A percentile compares a stretch with the other conserved stretches of the same genome.
Evolutionary conservation across 2,797 vertebrate genomes (phyloP).

Genomic region (Petrocephalus sullivani): DNA sequence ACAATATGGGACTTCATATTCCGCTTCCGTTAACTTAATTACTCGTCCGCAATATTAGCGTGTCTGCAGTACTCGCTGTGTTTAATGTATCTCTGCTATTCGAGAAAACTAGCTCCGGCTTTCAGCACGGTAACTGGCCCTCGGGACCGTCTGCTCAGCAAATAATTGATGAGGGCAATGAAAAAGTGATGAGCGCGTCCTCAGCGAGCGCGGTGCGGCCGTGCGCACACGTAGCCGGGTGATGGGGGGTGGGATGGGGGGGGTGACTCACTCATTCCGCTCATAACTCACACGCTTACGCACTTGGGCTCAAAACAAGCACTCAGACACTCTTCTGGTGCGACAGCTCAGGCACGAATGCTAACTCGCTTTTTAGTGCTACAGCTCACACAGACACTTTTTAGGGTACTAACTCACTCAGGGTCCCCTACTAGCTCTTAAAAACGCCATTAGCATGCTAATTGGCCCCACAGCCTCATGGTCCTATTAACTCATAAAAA

Average conservation of each 20-base stretch:
- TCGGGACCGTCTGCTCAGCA: not conserved
- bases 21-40: not conserved
- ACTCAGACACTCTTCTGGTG: not conserved
- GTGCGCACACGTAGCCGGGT: not conserved
- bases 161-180: not conserved
- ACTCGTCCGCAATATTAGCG: not conserved
- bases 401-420: not conserved
- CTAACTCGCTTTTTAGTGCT: not conserved
- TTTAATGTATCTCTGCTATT: not conserved
- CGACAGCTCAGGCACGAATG: not conserved
- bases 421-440: not conserved
- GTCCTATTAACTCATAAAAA: not conserved
- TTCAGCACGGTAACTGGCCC: not conserved
- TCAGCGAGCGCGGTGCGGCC: not conserved
- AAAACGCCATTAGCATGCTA: not conserved
- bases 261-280: conserved; percentile 9
- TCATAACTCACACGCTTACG: not conserved
- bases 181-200: not conserved
- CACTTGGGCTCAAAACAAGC: not conserved
- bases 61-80: not conserved
- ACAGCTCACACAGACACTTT: not conserved
- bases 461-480: not conserved
- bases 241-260: not conserved
- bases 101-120: not conserved
- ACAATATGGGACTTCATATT: not conserved